Percentiles rank a stretch among this genome's conserved stretches.
Conservation (phyloP, 35 echinoderm and acorn worm species). For the Eucidaris tribuloides region DNA sequence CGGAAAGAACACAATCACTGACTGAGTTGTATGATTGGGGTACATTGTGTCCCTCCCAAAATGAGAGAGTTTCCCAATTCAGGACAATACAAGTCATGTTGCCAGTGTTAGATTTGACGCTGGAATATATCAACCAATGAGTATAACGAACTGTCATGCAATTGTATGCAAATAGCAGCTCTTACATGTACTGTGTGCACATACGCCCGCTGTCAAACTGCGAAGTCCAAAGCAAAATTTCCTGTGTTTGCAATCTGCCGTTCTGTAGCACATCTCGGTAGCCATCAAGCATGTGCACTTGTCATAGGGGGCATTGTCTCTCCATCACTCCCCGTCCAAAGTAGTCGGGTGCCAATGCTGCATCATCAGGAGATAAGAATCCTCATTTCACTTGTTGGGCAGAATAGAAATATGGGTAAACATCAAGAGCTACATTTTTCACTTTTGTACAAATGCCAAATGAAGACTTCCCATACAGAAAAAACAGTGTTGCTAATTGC, state of each 20-base stretch:
- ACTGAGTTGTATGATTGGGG: too few relatives aligned
- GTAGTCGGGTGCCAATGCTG: not conserved
- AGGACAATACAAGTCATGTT: too few relatives aligned
- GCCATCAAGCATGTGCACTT: not conserved
- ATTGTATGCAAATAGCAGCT: too few relatives aligned
- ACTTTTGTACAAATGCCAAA: not conserved
- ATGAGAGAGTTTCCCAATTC: too few relatives aligned
- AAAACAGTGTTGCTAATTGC: too few relatives aligned
- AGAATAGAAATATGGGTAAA: not conserved
- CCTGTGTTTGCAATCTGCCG: not conserved
- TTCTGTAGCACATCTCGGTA: not conserved
- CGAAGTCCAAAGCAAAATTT: slow-evolving; percentile 31
- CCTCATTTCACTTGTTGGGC: not conserved
- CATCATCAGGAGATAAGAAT: not conserved
- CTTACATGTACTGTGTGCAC: slow-evolving; percentile 11
- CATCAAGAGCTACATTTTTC: not conserved
- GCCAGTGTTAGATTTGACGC: too few relatives aligned
- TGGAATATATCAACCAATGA: too few relatives aligned
- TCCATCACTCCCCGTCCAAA: not conserved
- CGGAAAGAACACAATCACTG: too few relatives aligned
- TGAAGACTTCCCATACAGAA: too few relatives aligned
- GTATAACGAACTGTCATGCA: too few relatives aligned
- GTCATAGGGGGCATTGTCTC: not conserved
- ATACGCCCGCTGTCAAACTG: not conserved
- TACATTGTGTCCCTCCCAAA: too few relatives aligned